Percentiles rank a stretch among this genome's conserved stretches.
These are phyloP conservation scores for Ips nitidus DNA, from an alignment of 1,140 invertebrate genomes.

Conservation along the genomic window DNA sequence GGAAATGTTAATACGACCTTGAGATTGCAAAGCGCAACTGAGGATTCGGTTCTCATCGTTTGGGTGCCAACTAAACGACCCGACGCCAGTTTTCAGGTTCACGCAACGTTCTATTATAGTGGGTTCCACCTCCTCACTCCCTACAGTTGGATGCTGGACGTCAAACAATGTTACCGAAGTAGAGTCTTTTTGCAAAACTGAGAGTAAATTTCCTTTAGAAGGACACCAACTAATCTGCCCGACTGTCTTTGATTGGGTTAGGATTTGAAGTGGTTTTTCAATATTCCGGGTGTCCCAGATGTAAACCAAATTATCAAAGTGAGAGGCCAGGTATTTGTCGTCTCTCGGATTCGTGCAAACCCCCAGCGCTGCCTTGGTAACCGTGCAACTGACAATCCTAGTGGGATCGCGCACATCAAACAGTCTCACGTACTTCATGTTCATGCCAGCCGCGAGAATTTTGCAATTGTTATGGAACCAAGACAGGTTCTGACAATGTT, in stretches of 20 bases:
- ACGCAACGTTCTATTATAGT: constrained; percentile 74
- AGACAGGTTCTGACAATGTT: constrained; percentile 79
- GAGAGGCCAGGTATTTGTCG: constrained; percentile 79
- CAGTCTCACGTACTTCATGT: constrained; percentile 86
- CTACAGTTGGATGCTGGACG: constrained; percentile 71
- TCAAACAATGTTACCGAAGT: constrained; percentile 73
- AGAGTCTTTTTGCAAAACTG: constrained; percentile 73
- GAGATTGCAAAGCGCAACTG: constrained; percentile 48
- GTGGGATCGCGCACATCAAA: constrained; percentile 84
- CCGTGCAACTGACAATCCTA: constrained; percentile 70
- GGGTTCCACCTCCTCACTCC: constrained; percentile 72
- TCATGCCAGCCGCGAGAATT: constrained; percentile 82
- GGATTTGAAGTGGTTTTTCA: constrained; percentile 77
- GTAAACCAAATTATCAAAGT: constrained; percentile 75
- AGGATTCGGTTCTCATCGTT: constrained; percentile 74
- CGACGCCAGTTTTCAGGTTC: constrained; percentile 59
- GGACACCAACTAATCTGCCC: constrained; percentile 85
- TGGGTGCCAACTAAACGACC: constrained; percentile 85
- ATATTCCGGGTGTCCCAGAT: constrained; percentile 89
- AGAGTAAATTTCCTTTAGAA: constrained; percentile 78
- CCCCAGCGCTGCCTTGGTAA: constrained; percentile 82
- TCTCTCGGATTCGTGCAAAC: constrained; percentile 76
- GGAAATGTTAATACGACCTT: constrained; percentile 59
- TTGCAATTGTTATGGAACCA: constrained; percentile 79
- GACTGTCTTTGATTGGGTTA: constrained; percentile 70